phyloP scores from a whole-genome alignment of 2,113 vertebrate species.

The Ptilorrhoa leucosticta region DNA sequence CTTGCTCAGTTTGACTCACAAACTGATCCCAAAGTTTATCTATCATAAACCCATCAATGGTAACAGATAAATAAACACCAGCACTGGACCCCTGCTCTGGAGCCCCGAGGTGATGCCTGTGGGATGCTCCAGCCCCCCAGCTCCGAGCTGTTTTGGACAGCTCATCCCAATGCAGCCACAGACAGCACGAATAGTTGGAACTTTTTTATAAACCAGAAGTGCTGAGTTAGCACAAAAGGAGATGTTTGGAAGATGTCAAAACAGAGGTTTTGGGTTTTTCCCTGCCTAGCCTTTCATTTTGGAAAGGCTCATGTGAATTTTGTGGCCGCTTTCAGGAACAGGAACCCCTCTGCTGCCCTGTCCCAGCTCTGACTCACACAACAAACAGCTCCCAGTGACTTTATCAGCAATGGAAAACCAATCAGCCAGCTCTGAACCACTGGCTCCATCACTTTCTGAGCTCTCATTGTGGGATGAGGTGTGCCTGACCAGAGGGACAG shows the following conservation, averaged over 20 bases:
- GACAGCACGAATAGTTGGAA: rapidly evolving
- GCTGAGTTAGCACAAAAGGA: neutral
- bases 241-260: neutral
- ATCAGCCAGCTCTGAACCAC: no score
- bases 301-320: neutral
- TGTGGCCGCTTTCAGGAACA: rapidly evolving
- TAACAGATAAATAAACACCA: neutral
- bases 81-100: neutral
- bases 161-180: neutral
- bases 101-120: neutral
- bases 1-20: neutral
- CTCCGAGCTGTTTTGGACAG: neutral
- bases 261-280: neutral
- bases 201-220: neutral
- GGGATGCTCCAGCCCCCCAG: neutral
- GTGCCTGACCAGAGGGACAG: neutral
- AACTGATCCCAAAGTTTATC: neutral
- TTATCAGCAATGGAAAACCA: neutral
- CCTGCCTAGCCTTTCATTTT: neutral
- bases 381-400: neutral
- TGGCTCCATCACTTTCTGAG: neutral
- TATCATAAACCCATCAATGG: neutral
- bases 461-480: neutral
- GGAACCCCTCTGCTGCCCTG: neutral
- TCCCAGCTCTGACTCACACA: neutral